Percentiles rank a stretch among this genome's conserved stretches.
Evolutionary conservation across 2,797 vertebrate genomes (phyloP).

Genomic region (Microctenopoma lineatum): DNA sequence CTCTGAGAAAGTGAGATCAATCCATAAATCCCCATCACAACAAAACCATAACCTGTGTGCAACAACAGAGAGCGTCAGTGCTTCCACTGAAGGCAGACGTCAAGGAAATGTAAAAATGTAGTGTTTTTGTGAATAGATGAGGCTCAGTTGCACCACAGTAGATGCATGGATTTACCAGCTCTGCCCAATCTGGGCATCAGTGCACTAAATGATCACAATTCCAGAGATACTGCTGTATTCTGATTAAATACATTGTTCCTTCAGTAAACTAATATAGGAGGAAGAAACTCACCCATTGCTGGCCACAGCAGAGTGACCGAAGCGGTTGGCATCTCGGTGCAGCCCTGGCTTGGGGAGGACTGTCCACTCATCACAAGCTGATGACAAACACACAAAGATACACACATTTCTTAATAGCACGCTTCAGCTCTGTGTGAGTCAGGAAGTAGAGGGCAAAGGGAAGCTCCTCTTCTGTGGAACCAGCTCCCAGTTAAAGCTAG

Average conservation of each 20-base stretch:
- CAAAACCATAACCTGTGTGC: slow-evolving; percentile 9
- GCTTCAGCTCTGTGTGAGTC: background rate
- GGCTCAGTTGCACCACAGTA: background rate
- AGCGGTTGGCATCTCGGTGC: slow-evolving; percentile 92
- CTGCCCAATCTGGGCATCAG: background rate
- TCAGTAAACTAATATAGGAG: no score
- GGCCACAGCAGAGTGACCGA: slow-evolving; percentile 93
- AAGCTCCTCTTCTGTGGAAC: no score
- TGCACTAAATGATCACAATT: background rate
- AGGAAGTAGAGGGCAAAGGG: no score
- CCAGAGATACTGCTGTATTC: background rate
- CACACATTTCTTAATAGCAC: background rate
- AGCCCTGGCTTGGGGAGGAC: slow-evolving; percentile 90
- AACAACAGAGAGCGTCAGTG: background rate
- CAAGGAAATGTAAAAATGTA: slow-evolving; percentile 8
- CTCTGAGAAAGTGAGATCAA: slow-evolving; percentile 17
- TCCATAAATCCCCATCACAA: slow-evolving; percentile 20
- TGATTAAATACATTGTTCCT: background rate
- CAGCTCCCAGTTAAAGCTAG: no score
- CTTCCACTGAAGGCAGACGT: slow-evolving; percentile 8
- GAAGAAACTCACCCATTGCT: slow-evolving; percentile 92
- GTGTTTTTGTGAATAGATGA: background rate
- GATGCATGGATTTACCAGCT: background rate
- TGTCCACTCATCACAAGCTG: slow-evolving; percentile 92
- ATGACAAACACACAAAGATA: slow-evolving; percentile 19